Base-by-base conservation (phyloP, 2,888 invertebrate genomes). In the Arrhopalites spinosus region DNA sequence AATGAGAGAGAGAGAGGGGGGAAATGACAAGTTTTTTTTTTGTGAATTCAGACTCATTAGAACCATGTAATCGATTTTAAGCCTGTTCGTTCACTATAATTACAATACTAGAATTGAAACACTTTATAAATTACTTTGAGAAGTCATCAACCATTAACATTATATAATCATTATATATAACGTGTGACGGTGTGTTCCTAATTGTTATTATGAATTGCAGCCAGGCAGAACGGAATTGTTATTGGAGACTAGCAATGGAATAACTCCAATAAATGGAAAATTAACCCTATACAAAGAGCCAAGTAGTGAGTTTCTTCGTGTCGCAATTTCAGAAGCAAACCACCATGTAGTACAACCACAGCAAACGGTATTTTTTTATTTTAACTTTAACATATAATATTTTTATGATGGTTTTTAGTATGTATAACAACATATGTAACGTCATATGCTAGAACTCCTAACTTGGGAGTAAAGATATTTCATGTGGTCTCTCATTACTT, bases 241-340 rank as follows among this genome's bases (percentile, higher is more conserved):
- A 59, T 68, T 74, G 45, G 74, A 68, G 25, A 7, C 36, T 3
- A 59, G 25, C 25, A 59, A 59, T 59, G 25, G 25, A 13, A 59
- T 25, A 15, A 13, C 59, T 25, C 17, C n/a, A 50, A 59, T 59
- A 59, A 59, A 59, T 59, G 75, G 75, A 13, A 75, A 78, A 47
- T 43, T 75, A 45, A 75, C 75, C 56, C 36, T 75, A 43, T 75
- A 71, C 53, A 78, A 75, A 50, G 78, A 78, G 36, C 56, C 74
- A 23, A 74, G 73, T 29, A 70, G 70, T 23, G 77, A 77, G 56
- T 74, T 77, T 56, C 70, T 77, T 53, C 63, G 73, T 13, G 67
- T 71, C 15, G 71, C 74, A 25, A 59, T 61, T 43, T 27, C 30
- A 23, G 74, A 59, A 53, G 68, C 59, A 23, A 56, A 68, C 36